A percentile compares a stretch with the other conserved stretches of the same genome.
phyloP scores from a whole-genome alignment of 2,888 invertebrate species.

The Actias luna region DNA sequence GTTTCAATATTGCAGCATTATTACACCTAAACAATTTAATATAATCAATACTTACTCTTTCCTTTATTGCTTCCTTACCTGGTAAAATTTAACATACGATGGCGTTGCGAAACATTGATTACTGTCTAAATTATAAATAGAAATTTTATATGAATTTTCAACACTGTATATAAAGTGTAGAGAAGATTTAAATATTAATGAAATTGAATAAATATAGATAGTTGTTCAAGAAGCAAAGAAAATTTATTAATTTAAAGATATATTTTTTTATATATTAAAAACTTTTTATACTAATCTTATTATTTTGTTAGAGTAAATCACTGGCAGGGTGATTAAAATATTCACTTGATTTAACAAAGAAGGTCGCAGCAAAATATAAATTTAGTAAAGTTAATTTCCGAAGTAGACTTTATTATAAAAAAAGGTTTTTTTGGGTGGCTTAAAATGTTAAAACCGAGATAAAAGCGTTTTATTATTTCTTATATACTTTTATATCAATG shows the following conservation, averaged over 20 bases:
- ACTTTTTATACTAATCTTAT: not conserved
- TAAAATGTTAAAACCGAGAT: too few relatives aligned
- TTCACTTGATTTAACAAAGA: not conserved
- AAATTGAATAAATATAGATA: not conserved
- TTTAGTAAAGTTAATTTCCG: not conserved
- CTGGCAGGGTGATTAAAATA: not conserved
- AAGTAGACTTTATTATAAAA: not conserved
- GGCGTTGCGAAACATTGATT: too few relatives aligned
- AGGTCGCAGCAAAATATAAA: not conserved
- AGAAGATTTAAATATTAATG: not conserved
- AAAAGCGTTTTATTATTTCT: too few relatives aligned
- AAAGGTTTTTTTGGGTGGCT: too few relatives aligned
- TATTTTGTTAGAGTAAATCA: not conserved
- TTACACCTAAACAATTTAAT: too few relatives aligned
- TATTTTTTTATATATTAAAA: not conserved
- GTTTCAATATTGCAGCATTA: too few relatives aligned
- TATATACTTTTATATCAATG: too few relatives aligned
- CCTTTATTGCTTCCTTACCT: too few relatives aligned
- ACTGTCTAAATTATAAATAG: too few relatives aligned
- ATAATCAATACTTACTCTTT: not conserved
- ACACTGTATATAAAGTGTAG: not conserved
- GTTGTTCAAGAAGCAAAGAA: not conserved
- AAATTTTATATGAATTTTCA: too few relatives aligned
- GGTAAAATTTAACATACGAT: too few relatives aligned
- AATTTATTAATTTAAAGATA: not conserved